Evolutionary conservation across 2,888 invertebrate genomes (phyloP).

Genomic region (Neoascia interrupta): DNA sequence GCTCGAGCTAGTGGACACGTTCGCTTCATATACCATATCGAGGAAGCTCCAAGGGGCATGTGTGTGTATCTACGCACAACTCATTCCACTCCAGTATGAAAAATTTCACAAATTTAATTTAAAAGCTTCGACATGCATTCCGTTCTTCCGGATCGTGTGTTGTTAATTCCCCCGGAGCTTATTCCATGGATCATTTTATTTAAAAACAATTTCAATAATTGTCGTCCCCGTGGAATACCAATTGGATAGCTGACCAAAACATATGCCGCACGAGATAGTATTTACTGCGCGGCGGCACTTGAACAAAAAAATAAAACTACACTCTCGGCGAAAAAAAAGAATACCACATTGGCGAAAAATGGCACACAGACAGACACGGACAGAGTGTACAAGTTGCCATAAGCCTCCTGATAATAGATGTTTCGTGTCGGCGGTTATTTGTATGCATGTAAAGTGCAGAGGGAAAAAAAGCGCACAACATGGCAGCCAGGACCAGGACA

Average conservation of each 20-base stretch:
- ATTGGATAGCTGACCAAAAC: slow-evolving; percentile 17
- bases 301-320: slow-evolving; percentile 6
- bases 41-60: not conserved
- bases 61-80: not conserved
- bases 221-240: slow-evolving; percentile 31
- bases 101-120: slow-evolving; percentile 23
- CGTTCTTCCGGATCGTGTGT: slow-evolving; percentile 31
- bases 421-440: slow-evolving; percentile 62
- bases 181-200: slow-evolving; percentile 45
- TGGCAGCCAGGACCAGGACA: slow-evolving; percentile 40
- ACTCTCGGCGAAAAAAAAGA: slow-evolving; percentile 26
- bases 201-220: slow-evolving; percentile 58
- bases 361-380: not conserved
- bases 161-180: slow-evolving; percentile 38
- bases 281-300: not conserved
- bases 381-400: not conserved
- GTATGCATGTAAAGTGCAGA: slow-evolving; percentile 43
- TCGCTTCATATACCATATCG: not conserved
- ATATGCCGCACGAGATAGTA: slow-evolving; percentile 19
- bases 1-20: slow-evolving; percentile 45
- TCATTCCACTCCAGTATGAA: not conserved
- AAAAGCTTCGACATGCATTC: slow-evolving; percentile 26
- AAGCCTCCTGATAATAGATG: slow-evolving; percentile 55
- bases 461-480: slow-evolving; percentile 4
- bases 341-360: not conserved